These are phyloP conservation scores for Calliscelio sp. DNA, from an alignment of 2,888 invertebrate species.

Conservation along the genomic window DNA sequence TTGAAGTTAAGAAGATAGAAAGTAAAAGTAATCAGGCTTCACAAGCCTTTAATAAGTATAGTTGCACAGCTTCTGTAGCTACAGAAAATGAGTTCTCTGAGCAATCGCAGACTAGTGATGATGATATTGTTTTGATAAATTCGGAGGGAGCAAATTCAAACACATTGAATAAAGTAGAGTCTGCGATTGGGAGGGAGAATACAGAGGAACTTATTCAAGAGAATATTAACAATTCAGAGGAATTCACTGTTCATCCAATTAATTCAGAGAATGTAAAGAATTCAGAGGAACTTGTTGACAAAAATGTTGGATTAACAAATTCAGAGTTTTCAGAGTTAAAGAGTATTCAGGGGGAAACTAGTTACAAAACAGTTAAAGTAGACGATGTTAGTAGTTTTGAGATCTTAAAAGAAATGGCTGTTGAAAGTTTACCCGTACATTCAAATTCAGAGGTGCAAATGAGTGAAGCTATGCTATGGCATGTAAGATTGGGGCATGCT, in stretches of 20 bases:
- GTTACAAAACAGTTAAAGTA: constrained; percentile 28
- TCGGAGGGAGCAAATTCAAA: no score
- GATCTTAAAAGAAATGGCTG: constrained; percentile 20
- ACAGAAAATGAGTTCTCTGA: constrained; percentile 36
- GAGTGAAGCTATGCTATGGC: constrained; percentile 61
- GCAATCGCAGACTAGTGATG: constrained; percentile 7
- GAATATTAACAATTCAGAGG: no score
- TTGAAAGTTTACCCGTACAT: constrained; percentile 16
- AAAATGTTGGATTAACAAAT: background rate
- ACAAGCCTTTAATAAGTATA: constrained; percentile 45
- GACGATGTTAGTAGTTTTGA: constrained; percentile 27
- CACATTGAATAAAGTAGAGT: no score
- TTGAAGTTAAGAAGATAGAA: constrained; percentile 40
- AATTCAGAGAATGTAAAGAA: no score
- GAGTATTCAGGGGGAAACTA: background rate
- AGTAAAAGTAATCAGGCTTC: background rate
- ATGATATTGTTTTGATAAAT: no score
- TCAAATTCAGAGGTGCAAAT: constrained; percentile 23
- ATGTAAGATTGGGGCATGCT: constrained; percentile 65
- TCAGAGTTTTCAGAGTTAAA: background rate
- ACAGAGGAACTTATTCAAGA: background rate
- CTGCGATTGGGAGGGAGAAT: constrained; percentile 53
- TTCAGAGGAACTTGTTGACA: no score
- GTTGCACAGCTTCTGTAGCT: constrained; percentile 56
- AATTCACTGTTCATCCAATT: no score